Conservation (phyloP, 2,113 vertebrate species). For the Larimichthys polyactis region DNA sequence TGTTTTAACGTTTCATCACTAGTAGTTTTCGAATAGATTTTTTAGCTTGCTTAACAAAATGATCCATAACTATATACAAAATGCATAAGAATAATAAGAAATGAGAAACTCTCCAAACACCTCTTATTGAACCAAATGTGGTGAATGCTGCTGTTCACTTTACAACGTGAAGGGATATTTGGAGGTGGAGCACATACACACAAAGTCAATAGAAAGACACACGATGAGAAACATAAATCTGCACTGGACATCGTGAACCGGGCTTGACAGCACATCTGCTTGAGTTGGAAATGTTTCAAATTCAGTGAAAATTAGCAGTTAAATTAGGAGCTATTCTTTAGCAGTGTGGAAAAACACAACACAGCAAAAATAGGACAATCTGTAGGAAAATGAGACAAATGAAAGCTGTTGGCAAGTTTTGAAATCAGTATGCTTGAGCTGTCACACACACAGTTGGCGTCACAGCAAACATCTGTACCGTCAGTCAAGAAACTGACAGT, state of each 20-base stretch:
- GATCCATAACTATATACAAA: neutral
- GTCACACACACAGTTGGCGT: conserved; percentile 12
- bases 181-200: neutral
- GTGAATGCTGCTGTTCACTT: neutral
- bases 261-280: neutral
- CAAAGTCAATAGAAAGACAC: neutral
- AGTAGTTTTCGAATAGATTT: neutral
- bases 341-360: too few species aligned
- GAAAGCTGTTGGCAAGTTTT: neutral
- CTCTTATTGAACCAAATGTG: neutral
- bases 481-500: conserved; percentile 15
- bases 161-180: neutral
- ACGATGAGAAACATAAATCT: neutral
- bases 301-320: neutral
- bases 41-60: neutral
- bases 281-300: neutral
- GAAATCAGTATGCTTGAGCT: conserved; percentile 16
- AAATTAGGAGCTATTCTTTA: too few species aligned
- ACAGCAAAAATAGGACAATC: neutral
- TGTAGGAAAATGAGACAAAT: neutral
- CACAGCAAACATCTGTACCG: conserved; percentile 37
- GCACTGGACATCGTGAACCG: neutral
- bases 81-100: neutral
- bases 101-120: neutral
- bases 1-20: neutral